Evolutionary conservation across 37 sponge, comb jelly and placozoan species (phyloP), one percentile per base, ranked within the genome.

Genomic region (Halichondria panicea): DNA sequence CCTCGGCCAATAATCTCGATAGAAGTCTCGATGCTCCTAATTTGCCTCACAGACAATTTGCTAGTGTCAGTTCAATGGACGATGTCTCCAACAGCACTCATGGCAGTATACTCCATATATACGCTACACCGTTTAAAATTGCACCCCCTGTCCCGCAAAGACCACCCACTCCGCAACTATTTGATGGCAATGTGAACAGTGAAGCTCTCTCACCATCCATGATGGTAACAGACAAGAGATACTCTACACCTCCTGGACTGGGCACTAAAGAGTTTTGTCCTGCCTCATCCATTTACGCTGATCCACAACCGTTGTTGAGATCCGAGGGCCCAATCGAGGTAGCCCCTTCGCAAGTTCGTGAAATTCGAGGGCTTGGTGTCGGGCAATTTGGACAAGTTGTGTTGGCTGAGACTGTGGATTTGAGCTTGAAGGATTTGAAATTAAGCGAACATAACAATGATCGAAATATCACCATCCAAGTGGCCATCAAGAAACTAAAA

Each of bases 401-500:
- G 18, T 73, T 87, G 8, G 87, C 81, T 0, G 63, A 64, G 43
- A 79, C 87, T 6, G 56, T 74, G 19, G 76, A 70, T 1, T 55
- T 87, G 39, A 80, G 81, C 36, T 27, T 87, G 31, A 80, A 80
- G 66, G 87, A 75, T 12, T 44, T 87, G 28, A 28, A 55, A 13
- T 45, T 75, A 42, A 75, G 60, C 46, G 42, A 55, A 19, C 48
- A 21, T 28, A 66, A 87, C 34, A 54, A 62, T 1, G 74, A 80
- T 55, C 57, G 37, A 12, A 72, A 74, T 55, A 43, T 74, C 25
- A 57, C 76, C 3, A 55, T 80, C n/a, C 53, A 60, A 28, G 90
- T 89, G 42, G 90, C 90, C 39, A 66, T 89, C 21, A 89, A 89
- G 69, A 69, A 50, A 59, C 63, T 89, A 48, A 84, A 69, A 48